Base-by-base conservation (phyloP, 2,888 invertebrate genomes). In the Aleiodes leptofemur region DNA sequence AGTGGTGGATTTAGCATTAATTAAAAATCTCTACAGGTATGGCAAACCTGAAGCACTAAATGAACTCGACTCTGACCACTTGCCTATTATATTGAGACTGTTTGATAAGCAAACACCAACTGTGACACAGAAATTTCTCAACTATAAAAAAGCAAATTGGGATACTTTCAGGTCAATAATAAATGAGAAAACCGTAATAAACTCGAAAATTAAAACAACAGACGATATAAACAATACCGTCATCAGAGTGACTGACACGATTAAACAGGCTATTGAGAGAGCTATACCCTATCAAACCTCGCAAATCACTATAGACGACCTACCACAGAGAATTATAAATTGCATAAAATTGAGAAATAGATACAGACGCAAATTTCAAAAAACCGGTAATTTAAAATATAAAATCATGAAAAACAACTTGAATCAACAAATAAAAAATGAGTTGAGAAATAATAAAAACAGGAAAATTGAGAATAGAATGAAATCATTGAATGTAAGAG, bases 131-230 rank as follows among this genome's bases (percentile, higher is more conserved):
- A 51, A 51, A 51, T 31, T n/a, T 14, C 34, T 61, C 13, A 34
- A 61, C n/a, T 61, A 61, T 34, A 61, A 61, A 34, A 34, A 9
- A 61, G 61, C 61, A 31, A n/a, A 61, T n/a, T 61, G 61, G 61
- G 34, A 61, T 31, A n/a, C 13, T 5, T 61, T 61, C 13, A 8
- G 61, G n/a, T 31, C 29, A 29, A 61, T n/a, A 11, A 14, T 61
- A 13, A 13, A 61, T 7, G n/a, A 29, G 34, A 8, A 8, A n/a
- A 61, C 34, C 1, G 34, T 3, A n/a, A 61, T 61, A 8, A 34
- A 61, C 9, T 31, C 29, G 1, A 61, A 61, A 34, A 34, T 61
- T n/a, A 38, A n/a, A 29, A 61, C 29, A 14, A 34, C n/a, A 13
- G 61, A 61, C n/a, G 34, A 34, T 31, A n/a, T 61, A n/a, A 34